Base-by-base conservation (phyloP, 2,888 invertebrate species). In the Dexiosoma caninum region DNA sequence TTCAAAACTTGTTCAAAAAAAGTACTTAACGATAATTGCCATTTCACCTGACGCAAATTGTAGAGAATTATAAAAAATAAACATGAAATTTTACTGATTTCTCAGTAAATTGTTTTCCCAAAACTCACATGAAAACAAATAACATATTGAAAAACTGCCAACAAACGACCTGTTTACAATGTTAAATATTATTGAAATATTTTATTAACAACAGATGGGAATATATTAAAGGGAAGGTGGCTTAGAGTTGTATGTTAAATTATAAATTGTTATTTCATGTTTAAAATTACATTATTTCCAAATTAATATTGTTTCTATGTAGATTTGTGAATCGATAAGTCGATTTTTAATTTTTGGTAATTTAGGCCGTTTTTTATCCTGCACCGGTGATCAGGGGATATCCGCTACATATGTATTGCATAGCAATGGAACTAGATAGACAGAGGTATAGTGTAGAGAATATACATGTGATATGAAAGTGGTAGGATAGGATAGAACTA, bases 41-140 rank as follows among this genome's bases (percentile, higher is more conserved):
- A 79, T 76, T 82, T 79, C 46, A 79, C 67, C 78, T 59, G 49
- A 62, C 59, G 74, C 75, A 81, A 83, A 79, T 81, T 83, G 77
- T 74, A 81, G 74, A 62, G 79, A 79, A 77, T 81, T 77, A 67
- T 42, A 78, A 81, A 78, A 72, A 64, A 35, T 37, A 67, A 30
- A 10, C 71, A 59, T 16, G 35, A 37, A 72, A 21, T 44, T n/a
- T n/a, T 44, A 46, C 32, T 62, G 16, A 69, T 51, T 32, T 44
- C 32, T 30, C n/a, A 30, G 30, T 67, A 12, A 1, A 1, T 51
- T 59, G 37, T 23, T 57, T 23, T 40, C 14, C 8, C 0, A 12
- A n/a, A 23, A 5, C 10, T 66, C n/a, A 42, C 46, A 62, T 30
- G 30, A 42, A 32, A 9, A 3, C n/a, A n/a, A 7, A 3, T 27